Percentiles rank a stretch among this genome's conserved stretches.
Evolutionary conservation across 1,140 invertebrate species (phyloP).

Genomic region (Hirudo medicinalis): DNA sequence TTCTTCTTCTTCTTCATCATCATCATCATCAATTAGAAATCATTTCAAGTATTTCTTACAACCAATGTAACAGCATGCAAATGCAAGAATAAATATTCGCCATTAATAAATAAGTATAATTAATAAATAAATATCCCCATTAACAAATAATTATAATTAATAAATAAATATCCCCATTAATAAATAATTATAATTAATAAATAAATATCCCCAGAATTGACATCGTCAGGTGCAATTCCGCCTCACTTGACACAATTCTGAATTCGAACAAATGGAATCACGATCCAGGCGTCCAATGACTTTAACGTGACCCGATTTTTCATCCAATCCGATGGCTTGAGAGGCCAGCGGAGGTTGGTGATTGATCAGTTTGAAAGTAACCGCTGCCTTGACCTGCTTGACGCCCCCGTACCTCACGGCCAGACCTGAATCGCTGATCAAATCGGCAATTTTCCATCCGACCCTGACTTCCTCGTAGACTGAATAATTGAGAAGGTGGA

Average conservation of each 20-base stretch:
- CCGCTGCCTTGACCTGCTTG: neutral
- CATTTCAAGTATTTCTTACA: too few relatives aligned
- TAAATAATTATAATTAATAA: too few relatives aligned
- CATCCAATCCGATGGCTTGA: constrained; percentile 8
- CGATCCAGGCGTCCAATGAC: constrained; percentile 10
- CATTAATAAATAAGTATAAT: too few relatives aligned
- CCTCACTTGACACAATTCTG: constrained; percentile 8
- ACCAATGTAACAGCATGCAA: too few relatives aligned
- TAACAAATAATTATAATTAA: too few relatives aligned
- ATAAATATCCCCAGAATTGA: too few relatives aligned
- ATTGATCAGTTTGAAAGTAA: constrained; percentile 12
- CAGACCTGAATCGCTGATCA: neutral
- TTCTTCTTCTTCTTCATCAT: too few relatives aligned
- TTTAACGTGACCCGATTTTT: constrained; percentile 2
- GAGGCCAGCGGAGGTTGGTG: neutral
- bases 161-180: too few relatives aligned
- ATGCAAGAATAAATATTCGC: too few relatives aligned
- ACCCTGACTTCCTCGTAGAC: constrained; percentile 1
- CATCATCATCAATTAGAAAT: too few relatives aligned
- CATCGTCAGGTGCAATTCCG: too few relatives aligned
- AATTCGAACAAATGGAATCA: neutral
- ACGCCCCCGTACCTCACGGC: neutral
- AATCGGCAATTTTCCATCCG: neutral
- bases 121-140: too few relatives aligned
- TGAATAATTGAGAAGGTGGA: constrained; percentile 6